Evolutionary conservation across 2,113 vertebrate species (phyloP).

Genomic region (Lethenteron camtschaticum): DNA sequence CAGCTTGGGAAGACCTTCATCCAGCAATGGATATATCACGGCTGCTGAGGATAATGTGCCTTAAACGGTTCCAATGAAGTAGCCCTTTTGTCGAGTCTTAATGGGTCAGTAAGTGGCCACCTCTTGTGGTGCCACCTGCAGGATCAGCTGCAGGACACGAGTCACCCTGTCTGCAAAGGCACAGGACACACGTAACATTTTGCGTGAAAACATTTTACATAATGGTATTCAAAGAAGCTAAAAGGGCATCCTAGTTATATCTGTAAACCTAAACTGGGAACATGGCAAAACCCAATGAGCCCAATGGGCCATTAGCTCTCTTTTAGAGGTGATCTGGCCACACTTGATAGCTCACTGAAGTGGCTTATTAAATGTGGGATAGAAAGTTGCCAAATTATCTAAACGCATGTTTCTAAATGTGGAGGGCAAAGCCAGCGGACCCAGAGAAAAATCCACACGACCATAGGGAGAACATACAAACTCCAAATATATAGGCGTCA

Average conservation of each 20-base stretch:
- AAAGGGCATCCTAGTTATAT: conserved; percentile 7
- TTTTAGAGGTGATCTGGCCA: background rate
- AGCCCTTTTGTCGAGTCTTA: background rate
- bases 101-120: conserved; percentile 20
- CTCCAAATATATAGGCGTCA: no score
- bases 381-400: no score
- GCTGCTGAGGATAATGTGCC: no score
- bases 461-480: no score
- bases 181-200: conserved; percentile 11
- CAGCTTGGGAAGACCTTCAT: no score
- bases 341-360: background rate
- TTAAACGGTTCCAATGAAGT: no score
- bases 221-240: conserved; percentile 11
- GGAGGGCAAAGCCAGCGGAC: no score
- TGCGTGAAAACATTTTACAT: background rate
- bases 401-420: no score
- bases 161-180: conserved; percentile 39
- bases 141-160: conserved; percentile 45
- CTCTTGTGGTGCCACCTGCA: conserved; percentile 58
- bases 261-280: background rate
- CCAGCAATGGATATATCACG: no score
- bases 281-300: background rate
- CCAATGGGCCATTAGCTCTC: background rate
- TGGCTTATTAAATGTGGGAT: no score
- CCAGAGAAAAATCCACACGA: no score